These are phyloP conservation scores for Gymnothorax reevesii DNA, from an alignment of 2,797 vertebrate species.

Conservation along the genomic window DNA sequence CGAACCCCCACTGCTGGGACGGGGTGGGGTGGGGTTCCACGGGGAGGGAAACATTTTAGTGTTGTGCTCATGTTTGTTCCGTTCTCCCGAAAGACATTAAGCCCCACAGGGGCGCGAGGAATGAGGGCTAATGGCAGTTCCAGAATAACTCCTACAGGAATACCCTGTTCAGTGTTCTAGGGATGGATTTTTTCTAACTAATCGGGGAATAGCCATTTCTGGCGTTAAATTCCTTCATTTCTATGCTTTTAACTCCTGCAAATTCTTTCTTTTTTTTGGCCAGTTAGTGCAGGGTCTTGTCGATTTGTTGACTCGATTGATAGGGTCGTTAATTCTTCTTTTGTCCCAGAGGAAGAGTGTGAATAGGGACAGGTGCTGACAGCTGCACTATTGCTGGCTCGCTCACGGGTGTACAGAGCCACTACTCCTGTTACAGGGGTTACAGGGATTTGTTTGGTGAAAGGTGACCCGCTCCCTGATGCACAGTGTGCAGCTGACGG, in stretches of 20 bases:
- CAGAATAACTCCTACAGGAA: constrained; percentile 66
- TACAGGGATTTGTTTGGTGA: background rate
- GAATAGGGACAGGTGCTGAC: constrained; percentile 2
- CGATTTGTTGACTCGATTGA: no score
- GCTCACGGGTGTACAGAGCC: background rate
- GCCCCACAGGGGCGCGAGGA: constrained; percentile 23
- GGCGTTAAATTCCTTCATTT: background rate
- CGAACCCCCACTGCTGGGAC: no score
- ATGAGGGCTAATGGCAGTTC: constrained; percentile 21
- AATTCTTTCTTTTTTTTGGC: background rate
- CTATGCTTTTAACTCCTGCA: background rate
- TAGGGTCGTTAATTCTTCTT: background rate
- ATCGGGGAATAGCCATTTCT: background rate
- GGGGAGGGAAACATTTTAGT: background rate
- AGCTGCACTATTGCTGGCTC: background rate
- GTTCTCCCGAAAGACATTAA: constrained; percentile 16
- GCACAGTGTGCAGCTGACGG: background rate
- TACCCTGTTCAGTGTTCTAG: background rate
- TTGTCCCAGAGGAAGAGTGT: background rate
- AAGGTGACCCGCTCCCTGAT: background rate
- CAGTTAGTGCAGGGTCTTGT: background rate
- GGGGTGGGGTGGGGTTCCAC: background rate
- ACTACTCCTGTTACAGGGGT: background rate
- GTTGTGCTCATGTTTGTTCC: background rate
- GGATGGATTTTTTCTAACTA: background rate